These are phyloP conservation scores for Drosophila pachea DNA, from an alignment of 1,140 invertebrate genomes.

Conservation along the genomic window DNA sequence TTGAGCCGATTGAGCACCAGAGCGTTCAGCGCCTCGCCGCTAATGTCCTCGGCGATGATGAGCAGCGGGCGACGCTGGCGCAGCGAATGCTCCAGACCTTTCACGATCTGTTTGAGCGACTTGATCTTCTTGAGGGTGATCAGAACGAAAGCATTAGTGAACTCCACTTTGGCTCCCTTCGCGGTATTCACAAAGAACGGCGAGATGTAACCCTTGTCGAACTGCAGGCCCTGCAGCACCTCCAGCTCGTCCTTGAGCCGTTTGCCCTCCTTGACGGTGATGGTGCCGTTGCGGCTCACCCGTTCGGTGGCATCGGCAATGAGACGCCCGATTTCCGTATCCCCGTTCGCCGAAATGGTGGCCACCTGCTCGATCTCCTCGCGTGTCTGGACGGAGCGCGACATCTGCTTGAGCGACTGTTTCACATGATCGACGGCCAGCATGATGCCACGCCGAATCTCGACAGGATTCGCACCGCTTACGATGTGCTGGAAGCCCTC, in stretches of 20 bases:
- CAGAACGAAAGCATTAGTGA: conserved; percentile 95
- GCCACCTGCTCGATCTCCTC: conserved; percentile 99
- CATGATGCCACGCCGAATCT: conserved; percentile 98
- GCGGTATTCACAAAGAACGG: conserved; percentile 99
- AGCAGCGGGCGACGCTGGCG: conserved; percentile 94
- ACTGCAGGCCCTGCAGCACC: conserved; percentile 99
- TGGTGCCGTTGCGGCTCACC: conserved; percentile 97
- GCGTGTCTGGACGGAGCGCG: conserved; percentile 95
- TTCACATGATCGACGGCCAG: conserved; percentile 95
- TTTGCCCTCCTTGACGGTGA: conserved; percentile 99
- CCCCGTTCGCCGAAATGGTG: conserved; percentile 99
- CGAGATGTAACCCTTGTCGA: conserved; percentile 99
- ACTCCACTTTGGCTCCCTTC: conserved; percentile 98
- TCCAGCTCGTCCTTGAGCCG: conserved; percentile 97
- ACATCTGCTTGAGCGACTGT: conserved; percentile 91
- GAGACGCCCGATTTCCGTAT: conserved; percentile 92
- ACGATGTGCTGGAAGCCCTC: conserved; percentile 99
- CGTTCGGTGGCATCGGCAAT: conserved; percentile 99
- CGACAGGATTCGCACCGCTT: conserved; percentile 98
- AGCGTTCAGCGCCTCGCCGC: conserved; percentile 98
- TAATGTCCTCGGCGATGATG: conserved; percentile 99
- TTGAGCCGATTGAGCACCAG: conserved; percentile 98
- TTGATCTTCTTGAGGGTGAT: conserved; percentile 99
- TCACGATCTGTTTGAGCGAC: conserved; percentile 96
- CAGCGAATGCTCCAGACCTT: conserved; percentile 96